Base-by-base conservation (phyloP, 2,888 invertebrate species). In the Drosophila kambysellisi region DNA sequence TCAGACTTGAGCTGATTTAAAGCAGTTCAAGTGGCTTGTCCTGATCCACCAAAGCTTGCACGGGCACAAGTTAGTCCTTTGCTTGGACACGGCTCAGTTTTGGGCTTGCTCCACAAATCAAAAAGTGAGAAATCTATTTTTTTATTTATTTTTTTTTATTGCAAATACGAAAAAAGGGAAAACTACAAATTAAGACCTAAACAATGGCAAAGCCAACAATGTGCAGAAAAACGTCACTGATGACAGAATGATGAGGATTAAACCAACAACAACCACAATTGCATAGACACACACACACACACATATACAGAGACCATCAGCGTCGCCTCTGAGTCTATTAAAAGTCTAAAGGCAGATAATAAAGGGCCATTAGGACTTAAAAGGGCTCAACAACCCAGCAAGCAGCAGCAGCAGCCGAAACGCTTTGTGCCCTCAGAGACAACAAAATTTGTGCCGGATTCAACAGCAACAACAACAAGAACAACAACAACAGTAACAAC, bases 281-380 rank as follows among this genome's bases (percentile, higher is more conserved):
- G 76, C 81, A 82, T 59, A 68, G 68, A 61, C 65, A 64, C 29
- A 54, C n/a, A 62, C 9, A 64, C 41, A 63, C 57, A 68, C 9
- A 66, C 39, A 57, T 33, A 51, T 20, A 64, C 11, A 57, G 17
- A 50, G 50, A 81, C 73, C 73, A 73, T 81, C 78, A 81, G 83
- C 91, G 91, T 92, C 87, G 85, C 82, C 82, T 88, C 81, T 84
- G 91, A 92, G 92, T 92, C 92, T 92, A 92, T 92, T 92, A 92
- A 92, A 92, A 91, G 92, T 91, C 92, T 92, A 92, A 92, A 91
- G 91, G 91, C 91, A 92, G 92, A 92, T 92, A 92, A 92, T 92
- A 92, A 92, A 92, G 92, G 91, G 91, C 92, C 91, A 92, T 92
- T 92, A 91, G 92, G 90, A 91, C 91, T 92, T 92, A 92, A 92